Evolutionary conservation across 2,797 vertebrate genomes (phyloP).

Genomic region (Orestias chungarensis): DNA sequence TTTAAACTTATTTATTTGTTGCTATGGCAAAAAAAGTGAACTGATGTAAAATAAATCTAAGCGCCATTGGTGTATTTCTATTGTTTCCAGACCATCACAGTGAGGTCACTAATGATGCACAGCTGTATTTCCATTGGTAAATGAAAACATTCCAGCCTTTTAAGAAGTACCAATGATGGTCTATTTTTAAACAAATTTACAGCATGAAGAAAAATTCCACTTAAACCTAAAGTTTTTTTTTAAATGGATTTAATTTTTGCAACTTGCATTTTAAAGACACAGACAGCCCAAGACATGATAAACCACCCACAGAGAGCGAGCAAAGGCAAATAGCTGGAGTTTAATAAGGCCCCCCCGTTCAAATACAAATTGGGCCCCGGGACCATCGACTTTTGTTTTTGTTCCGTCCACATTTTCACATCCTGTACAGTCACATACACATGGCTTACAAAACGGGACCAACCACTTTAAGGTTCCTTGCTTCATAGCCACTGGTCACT

Average conservation of each 20-base stretch:
- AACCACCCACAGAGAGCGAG: conserved; percentile 43
- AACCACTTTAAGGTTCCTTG: conserved; percentile 36
- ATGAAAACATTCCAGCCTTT: background rate
- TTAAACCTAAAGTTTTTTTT: conserved; percentile 43
- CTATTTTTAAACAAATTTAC: background rate
- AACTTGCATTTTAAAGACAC: conserved; percentile 70
- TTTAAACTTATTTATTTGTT: background rate
- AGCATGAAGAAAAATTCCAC: conserved; percentile 19
- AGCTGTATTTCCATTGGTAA: background rate
- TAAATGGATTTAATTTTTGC: conserved; percentile 71
- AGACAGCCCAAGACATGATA: conserved; percentile 55
- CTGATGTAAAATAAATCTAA: background rate
- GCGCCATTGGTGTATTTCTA: background rate
- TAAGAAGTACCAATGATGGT: background rate
- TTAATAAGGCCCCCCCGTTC: conserved; percentile 23
- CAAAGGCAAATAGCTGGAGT: conserved; percentile 54
- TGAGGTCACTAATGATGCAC: conserved; percentile 1
- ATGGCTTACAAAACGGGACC: conserved; percentile 31
- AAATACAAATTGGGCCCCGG: conserved; percentile 31
- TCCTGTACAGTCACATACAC: conserved; percentile 41
- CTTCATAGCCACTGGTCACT: conserved; percentile 38
- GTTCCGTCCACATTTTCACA: conserved; percentile 32
- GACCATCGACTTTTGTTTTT: conserved; percentile 31
- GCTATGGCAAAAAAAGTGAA: background rate
- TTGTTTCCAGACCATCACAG: background rate